Evolutionary conservation across 2,797 vertebrate genomes (phyloP), one percentile per base, ranked within the genome.

Genomic region (Triplophysa bombifrons): DNA sequence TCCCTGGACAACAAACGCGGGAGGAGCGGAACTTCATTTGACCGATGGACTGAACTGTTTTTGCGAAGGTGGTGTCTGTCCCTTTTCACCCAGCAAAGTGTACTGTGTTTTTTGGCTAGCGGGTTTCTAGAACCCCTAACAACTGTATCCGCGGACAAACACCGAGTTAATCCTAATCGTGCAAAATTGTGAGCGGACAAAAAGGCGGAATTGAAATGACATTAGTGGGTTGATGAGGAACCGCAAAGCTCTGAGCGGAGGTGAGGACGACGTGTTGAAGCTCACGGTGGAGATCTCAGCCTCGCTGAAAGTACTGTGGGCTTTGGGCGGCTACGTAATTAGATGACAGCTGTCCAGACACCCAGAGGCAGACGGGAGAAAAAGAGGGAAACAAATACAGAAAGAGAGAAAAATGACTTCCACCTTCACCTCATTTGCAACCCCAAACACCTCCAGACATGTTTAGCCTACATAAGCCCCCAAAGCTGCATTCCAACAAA

Each of bases 291-390:
- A 63, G 70, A 72, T 77, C 53, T 74, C 72, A 17, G 72, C 55
- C 80, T 61, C 64, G 76, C 55, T 74, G 74, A 85, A 76, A 85
- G 82, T 66, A 69, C 76, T 74, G 84, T 74, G 72, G 74, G 80
- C 73, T 80, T 84, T 80, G 81, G 83, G 83, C 77, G 80, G 85
- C 82, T 81, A 75, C 22, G 76, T 88, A 86, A 88, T 86, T 88
- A 85, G 83, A 76, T 75, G 78, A 85, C 85, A 88, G 85, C 85
- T 86, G 85, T 81, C 86, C 85, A 86, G 85, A 81, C 81, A 78
- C 81, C 85, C 78, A 79, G 82, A 73, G 82, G 76, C 72, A 27
- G 72, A 71, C 34, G 55, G 30, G 64, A 72, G 75, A 66, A 22
- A 48, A 48, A 69, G 63, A 75, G 46, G 64, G 76, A n/a, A 41